phyloP scores from a whole-genome alignment of 1,140 invertebrate genomes.

The Meloidogyne exigua region DNA sequence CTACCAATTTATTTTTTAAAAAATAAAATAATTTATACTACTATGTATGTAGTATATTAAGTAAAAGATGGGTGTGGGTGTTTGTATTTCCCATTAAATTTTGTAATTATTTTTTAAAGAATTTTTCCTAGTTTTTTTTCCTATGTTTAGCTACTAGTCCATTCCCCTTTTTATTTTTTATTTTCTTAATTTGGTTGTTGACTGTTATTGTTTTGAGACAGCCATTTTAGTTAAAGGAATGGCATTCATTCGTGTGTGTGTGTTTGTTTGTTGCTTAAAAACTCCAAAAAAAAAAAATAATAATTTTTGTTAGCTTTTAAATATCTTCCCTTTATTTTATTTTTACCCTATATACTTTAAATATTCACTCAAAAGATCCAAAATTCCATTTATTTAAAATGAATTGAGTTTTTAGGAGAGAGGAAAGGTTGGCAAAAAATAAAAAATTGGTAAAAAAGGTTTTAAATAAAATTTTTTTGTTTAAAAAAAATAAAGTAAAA shows the following conservation, averaged over 20 bases:
- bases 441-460: not conserved
- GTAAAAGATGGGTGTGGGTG: too few relatives aligned
- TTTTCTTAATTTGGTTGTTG: not conserved
- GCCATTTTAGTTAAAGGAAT: not conserved
- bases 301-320: not conserved
- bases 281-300: too few relatives aligned
- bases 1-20: too few relatives aligned
- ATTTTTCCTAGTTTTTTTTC: not conserved
- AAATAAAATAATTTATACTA: too few relatives aligned
- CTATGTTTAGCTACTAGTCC: not conserved
- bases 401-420: not conserved
- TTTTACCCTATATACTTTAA: too few relatives aligned
- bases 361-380: not conserved
- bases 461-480: not conserved
- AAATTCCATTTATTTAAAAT: not conserved
- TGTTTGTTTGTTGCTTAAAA: not conserved
- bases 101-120: not conserved
- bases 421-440: not conserved
- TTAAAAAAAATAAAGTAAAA: not conserved
- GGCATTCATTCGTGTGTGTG: not conserved
- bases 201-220: not conserved
- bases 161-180: not conserved
- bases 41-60: too few relatives aligned
- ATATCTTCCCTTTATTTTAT: not conserved
- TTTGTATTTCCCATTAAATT: not conserved